These are phyloP conservation scores for Capreolus pygargus DNA, from an alignment of 2,113 vertebrate genomes.

Conservation along the genomic window DNA sequence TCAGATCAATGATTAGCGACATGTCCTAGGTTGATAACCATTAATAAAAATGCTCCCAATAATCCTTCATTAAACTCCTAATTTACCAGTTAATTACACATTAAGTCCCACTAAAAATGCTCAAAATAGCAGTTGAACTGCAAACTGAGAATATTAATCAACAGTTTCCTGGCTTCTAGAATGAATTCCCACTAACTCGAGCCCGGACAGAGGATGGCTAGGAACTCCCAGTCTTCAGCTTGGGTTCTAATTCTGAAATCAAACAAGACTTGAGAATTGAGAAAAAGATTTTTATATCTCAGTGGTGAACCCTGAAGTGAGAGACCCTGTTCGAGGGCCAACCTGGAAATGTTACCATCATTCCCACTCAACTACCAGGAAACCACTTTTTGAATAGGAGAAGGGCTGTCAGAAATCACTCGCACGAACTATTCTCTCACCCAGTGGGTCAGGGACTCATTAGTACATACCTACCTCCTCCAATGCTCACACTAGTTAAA, in stretches of 20 bases:
- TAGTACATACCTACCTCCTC: background rate
- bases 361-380: background rate
- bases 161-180: background rate
- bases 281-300: background rate
- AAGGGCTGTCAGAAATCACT: background rate
- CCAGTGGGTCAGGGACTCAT: background rate
- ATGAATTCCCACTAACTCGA: background rate
- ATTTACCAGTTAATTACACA: background rate
- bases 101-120: background rate
- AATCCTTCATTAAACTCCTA: background rate
- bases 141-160: background rate
- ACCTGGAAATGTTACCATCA: background rate
- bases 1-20: background rate
- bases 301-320: background rate
- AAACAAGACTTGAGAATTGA: background rate
- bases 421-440: background rate
- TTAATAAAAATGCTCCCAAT: background rate
- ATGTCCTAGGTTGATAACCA: background rate
- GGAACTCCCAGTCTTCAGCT: background rate
- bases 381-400: background rate
- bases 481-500: background rate
- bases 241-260: background rate
- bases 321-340: background rate
- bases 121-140: background rate
- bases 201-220: background rate